Conservation (phyloP, 2,888 invertebrate genomes). For the Athetis lepigone region DNA sequence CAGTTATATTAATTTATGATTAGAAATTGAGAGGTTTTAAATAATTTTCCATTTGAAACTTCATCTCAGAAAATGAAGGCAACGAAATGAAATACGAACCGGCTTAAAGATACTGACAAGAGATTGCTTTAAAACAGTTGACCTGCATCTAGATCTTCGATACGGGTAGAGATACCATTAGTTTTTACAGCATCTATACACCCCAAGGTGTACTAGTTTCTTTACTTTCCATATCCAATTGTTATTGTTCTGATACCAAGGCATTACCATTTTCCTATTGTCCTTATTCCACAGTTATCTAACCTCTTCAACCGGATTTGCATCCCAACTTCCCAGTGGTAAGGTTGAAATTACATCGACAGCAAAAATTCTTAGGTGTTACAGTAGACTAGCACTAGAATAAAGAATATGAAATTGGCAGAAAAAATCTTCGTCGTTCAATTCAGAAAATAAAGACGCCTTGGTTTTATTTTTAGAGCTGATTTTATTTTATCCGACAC, state of each 20-base stretch:
- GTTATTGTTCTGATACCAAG: constrained; percentile 59
- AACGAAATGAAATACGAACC: constrained; percentile 9
- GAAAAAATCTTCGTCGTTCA: constrained; percentile 42
- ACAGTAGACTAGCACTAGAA: constrained; percentile 16
- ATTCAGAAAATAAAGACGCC: constrained; percentile 39
- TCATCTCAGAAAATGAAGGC: neutral
- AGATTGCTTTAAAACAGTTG: constrained; percentile 22
- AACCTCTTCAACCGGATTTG: constrained; percentile 12
- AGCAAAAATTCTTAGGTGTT: constrained; percentile 38
- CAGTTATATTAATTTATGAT: too few species aligned
- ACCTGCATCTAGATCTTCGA: constrained; percentile 49
- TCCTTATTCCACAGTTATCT: constrained; percentile 25
- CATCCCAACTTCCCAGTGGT: neutral
- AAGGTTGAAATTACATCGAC: constrained; percentile 36
- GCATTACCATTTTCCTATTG: constrained; percentile 57
- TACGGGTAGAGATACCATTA: constrained; percentile 44
- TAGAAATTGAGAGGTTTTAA: neutral
- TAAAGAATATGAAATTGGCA: constrained; percentile 30
- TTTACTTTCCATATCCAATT: constrained; percentile 56
- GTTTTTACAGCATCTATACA: constrained; percentile 54
- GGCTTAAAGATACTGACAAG: constrained; percentile 24
- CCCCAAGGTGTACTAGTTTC: constrained; percentile 47
- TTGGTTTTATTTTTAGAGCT: constrained; percentile 36
- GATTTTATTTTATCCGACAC: constrained; percentile 4
- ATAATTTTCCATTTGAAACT: neutral